phyloP scores from a whole-genome alignment of 1,140 invertebrate species.

The Drosophila kohkoa region DNA sequence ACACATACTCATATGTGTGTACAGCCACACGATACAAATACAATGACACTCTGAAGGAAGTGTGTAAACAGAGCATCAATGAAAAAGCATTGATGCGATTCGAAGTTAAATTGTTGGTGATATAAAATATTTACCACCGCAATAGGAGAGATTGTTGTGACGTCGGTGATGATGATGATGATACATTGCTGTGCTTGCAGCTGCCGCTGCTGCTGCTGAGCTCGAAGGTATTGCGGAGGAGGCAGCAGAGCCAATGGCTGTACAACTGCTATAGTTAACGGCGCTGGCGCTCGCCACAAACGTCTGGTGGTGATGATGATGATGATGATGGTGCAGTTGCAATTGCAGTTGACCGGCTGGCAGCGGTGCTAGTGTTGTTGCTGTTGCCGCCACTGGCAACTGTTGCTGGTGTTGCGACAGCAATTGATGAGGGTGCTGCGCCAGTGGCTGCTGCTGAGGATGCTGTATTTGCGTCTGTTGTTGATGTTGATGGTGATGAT shows the following conservation, averaged over 20 bases:
- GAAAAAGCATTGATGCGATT: conserved; percentile 53
- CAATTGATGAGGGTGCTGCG: conserved; percentile 35
- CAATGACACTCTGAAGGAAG: conserved; percentile 2
- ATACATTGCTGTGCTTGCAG: conserved; percentile 70
- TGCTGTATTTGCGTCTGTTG: conserved; percentile 54
- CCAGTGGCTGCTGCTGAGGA: conserved; percentile 42
- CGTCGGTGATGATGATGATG: conserved; percentile 75
- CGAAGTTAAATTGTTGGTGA: conserved; percentile 25
- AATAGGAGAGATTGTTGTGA: conserved; percentile 83
- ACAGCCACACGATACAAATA: not conserved
- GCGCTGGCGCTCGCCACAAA: conserved; percentile 75
- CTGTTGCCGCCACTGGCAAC: conserved; percentile 28
- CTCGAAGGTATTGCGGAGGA: conserved; percentile 23
- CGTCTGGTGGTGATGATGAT: conserved; percentile 79
- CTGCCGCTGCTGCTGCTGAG: conserved; percentile 33
- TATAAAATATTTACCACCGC: conserved; percentile 80
- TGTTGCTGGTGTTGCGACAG: conserved; percentile 36
- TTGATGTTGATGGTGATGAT: conserved; percentile 12
- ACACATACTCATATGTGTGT: conserved; percentile 4
- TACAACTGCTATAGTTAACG: conserved; percentile 66
- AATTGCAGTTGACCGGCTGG: conserved; percentile 64
- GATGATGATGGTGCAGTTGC: conserved; percentile 72
- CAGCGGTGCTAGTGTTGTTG: conserved; percentile 41
- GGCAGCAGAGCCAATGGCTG: conserved; percentile 35
- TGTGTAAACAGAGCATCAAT: conserved; percentile 45